phyloP scores from a whole-genome alignment of 2,113 vertebrate species.

The Hippolais icterina region DNA sequence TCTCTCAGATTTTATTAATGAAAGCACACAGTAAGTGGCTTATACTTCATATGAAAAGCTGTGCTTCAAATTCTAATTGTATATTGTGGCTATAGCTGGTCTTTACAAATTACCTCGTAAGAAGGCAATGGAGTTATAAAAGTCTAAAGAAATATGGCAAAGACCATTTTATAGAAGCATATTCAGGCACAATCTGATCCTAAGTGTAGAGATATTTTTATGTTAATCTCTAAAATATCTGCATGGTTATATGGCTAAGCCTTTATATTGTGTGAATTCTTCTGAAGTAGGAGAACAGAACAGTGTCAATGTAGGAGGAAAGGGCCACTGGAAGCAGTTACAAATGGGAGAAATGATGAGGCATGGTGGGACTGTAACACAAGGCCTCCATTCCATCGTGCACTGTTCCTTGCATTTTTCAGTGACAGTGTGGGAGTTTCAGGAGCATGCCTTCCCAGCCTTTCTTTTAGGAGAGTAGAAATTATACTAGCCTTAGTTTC shows the following conservation, averaged over 20 bases:
- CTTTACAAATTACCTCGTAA: background rate
- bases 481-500: background rate
- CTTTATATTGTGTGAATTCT: background rate
- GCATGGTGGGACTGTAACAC: background rate
- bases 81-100: background rate
- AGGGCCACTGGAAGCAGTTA: background rate
- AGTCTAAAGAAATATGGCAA: background rate
- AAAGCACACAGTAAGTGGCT: background rate
- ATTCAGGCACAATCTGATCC: background rate
- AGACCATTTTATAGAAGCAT: background rate
- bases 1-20: background rate
- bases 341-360: background rate
- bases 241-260: background rate
- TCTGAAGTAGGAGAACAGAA: background rate
- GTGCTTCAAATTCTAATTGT: background rate
- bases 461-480: background rate
- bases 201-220: background rate
- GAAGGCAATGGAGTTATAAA: background rate
- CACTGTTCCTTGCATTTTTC: rapidly evolving
- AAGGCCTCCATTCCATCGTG: rapidly evolving
- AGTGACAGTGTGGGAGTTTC: background rate
- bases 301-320: rapidly evolving
- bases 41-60: background rate
- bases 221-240: background rate
- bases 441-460: background rate